Conservation (phyloP, 2,888 invertebrate species). For the Pharmacophagus antenor region DNA sequence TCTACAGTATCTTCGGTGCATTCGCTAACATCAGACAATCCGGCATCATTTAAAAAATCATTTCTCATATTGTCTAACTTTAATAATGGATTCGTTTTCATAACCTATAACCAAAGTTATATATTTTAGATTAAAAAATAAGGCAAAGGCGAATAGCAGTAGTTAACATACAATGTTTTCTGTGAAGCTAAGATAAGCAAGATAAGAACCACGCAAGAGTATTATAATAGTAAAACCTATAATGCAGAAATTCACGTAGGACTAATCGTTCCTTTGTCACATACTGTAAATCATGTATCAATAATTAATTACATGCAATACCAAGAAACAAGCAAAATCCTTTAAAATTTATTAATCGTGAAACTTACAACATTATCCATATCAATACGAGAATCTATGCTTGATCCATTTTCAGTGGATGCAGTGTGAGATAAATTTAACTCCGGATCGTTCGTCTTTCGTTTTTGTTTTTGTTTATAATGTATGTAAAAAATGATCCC, state of each 20-base stretch:
- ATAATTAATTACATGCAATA: too few species aligned
- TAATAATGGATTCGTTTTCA: constrained; percentile 70
- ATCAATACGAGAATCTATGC: constrained; percentile 62
- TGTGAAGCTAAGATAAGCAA: too few species aligned
- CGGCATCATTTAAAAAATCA: constrained; percentile 60
- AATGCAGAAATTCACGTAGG: too few species aligned
- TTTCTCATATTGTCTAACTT: constrained; percentile 57
- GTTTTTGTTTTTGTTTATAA: constrained; percentile 84
- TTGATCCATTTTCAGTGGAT: constrained; percentile 62
- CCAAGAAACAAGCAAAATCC: background rate
- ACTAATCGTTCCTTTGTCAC: too few species aligned
- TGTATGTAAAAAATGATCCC: constrained; percentile 91
- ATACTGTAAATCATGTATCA: too few species aligned
- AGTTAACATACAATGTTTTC: too few species aligned
- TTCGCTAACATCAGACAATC: constrained; percentile 68
- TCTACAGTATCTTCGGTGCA: constrained; percentile 65
- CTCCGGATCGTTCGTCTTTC: constrained; percentile 70
- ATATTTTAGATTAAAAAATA: background rate
- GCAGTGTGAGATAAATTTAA: constrained; percentile 56
- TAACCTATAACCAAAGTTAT: constrained; percentile 45
- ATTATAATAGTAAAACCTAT: too few species aligned
- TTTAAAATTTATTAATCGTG: background rate
- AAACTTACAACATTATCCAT: constrained; percentile 69
- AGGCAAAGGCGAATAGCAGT: background rate
- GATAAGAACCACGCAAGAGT: too few species aligned